phyloP scores from a whole-genome alignment of 2,113 vertebrate species.

The Thermophis baileyi region DNA sequence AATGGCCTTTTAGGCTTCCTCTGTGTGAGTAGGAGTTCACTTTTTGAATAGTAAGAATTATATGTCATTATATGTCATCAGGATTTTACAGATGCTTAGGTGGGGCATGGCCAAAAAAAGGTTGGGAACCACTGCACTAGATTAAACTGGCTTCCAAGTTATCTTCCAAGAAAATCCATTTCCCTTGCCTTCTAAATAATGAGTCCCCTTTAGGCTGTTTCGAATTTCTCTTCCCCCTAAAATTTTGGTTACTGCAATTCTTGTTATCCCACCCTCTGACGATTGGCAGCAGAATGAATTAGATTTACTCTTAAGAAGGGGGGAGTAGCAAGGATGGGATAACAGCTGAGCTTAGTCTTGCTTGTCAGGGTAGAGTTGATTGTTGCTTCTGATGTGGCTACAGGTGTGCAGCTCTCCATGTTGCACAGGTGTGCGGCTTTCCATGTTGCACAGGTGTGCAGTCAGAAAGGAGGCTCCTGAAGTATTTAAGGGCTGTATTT shows the following conservation, averaged over 20 bases:
- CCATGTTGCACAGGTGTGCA: neutral
- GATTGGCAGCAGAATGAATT: neutral
- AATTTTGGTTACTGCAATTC: neutral
- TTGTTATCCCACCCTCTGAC: neutral
- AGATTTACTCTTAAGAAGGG: neutral
- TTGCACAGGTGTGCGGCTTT: neutral
- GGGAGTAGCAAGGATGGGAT: neutral
- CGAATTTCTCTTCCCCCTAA: neutral
- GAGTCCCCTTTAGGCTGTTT: neutral
- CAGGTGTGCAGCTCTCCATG: neutral
- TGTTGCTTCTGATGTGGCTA: neutral
- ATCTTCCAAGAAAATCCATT: neutral
- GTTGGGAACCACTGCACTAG: too few relatives aligned
- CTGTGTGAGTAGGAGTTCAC: too few relatives aligned
- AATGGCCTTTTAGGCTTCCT: too few relatives aligned
- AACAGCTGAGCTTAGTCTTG: neutral
- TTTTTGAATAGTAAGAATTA: too few relatives aligned
- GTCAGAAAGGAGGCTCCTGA: neutral
- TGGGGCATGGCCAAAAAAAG: too few relatives aligned
- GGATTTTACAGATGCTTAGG: too few relatives aligned
- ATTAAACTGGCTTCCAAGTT: neutral
- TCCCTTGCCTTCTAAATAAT: neutral
- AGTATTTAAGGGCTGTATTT: neutral
- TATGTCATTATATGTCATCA: too few relatives aligned
- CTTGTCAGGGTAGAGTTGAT: neutral